Evolutionary conservation across 2,888 invertebrate genomes (phyloP).

Genomic region (Carabus problematicus): DNA sequence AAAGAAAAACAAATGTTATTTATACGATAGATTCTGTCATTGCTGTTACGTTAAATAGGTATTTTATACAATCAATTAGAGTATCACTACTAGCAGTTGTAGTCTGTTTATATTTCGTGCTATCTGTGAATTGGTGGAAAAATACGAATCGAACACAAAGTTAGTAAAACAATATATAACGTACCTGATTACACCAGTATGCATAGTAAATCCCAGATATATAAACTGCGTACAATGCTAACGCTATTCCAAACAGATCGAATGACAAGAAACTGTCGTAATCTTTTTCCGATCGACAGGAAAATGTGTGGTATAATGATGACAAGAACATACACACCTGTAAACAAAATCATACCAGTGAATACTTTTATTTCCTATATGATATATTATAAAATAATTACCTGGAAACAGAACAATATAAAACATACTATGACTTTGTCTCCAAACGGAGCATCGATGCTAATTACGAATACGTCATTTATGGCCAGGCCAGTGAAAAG

Average conservation of each 20-base stretch:
- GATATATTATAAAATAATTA: conserved; percentile 57
- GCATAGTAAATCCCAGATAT: conserved; percentile 96
- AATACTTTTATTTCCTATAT: not conserved
- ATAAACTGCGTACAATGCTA: conserved; percentile 92
- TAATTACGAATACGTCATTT: conserved; percentile 81
- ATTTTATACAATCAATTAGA: too few relatives aligned
- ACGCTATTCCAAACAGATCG: conserved; percentile 92
- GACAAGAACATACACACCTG: conserved; percentile 94
- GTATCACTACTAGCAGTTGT: too few relatives aligned
- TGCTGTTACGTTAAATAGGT: too few relatives aligned
- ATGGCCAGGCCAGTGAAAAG: conserved; percentile 84
- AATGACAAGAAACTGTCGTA: conserved; percentile 87
- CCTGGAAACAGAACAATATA: conserved; percentile 87
- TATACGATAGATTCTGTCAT: too few relatives aligned
- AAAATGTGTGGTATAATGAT: conserved; percentile 92
- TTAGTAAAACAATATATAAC: conserved; percentile 50
- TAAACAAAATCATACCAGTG: not conserved
- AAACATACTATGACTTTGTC: conserved; percentile 88
- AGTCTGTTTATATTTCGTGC: too few relatives aligned
- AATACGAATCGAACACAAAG: too few relatives aligned
- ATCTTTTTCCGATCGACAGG: conserved; percentile 87
- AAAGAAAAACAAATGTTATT: conserved; percentile 46
- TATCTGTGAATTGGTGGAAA: too few relatives aligned
- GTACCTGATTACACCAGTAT: conserved; percentile 93
- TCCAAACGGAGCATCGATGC: conserved; percentile 76